These are phyloP conservation scores for Sebastes trivittatus DNA, from an alignment of 2,797 vertebrate genomes.

Conservation along the genomic window DNA sequence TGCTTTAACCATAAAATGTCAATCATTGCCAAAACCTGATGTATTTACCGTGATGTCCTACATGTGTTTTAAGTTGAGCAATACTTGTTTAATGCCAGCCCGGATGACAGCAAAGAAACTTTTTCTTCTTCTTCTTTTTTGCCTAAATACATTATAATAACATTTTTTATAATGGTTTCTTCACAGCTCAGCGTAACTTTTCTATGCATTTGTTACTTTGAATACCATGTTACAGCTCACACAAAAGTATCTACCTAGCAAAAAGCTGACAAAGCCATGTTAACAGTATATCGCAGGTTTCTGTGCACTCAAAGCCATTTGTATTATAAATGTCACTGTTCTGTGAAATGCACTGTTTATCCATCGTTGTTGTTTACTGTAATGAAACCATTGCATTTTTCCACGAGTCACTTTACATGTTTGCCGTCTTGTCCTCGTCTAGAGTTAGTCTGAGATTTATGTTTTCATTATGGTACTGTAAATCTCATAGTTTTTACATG, in stretches of 20 bases:
- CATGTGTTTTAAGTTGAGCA: conserved; percentile 37
- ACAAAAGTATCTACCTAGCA: conserved; percentile 62
- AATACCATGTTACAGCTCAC: conserved; percentile 45
- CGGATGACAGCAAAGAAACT: conserved; percentile 15
- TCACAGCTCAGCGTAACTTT: conserved; percentile 37
- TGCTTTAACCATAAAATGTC: conserved; percentile 50
- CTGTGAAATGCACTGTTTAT: conserved; percentile 68
- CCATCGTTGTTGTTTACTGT: conserved; percentile 65
- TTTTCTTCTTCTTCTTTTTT: conserved; percentile 13
- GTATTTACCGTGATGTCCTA: conserved; percentile 31
- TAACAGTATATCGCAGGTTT: conserved; percentile 64
- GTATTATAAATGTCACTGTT: conserved; percentile 70
- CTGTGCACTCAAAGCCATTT: conserved; percentile 73
- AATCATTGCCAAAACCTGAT: conserved; percentile 72
- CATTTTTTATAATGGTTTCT: conserved; percentile 11
- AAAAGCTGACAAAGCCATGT: conserved; percentile 73
- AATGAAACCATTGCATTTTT: conserved; percentile 54
- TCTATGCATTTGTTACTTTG: conserved; percentile 56
- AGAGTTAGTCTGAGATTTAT: conserved; percentile 26
- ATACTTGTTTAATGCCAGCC: conserved; percentile 35
- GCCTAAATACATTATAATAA: neutral
- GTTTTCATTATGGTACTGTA: conserved; percentile 41
- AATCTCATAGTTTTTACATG: conserved; percentile 55
- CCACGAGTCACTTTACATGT: conserved; percentile 66
- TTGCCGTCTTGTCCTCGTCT: conserved; percentile 34